Conservation (phyloP, 2,797 vertebrate genomes). For the Melopsittacus undulatus region DNA sequence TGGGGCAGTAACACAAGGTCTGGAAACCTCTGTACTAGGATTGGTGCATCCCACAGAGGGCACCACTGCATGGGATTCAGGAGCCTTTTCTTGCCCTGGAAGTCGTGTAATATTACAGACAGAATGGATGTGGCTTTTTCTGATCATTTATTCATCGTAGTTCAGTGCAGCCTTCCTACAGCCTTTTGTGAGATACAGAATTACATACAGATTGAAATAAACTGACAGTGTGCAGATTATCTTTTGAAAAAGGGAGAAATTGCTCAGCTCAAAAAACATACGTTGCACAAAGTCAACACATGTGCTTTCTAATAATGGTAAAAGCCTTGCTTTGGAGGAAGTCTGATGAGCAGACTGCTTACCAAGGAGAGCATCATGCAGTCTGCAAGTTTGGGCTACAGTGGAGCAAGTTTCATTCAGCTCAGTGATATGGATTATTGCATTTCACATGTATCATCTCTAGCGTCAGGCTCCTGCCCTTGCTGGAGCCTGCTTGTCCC, state of each 20-base stretch:
- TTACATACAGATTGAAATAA: background rate
- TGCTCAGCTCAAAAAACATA: background rate
- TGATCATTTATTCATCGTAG: accelerated
- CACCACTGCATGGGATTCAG: background rate
- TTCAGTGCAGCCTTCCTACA: background rate
- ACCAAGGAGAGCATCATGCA: background rate
- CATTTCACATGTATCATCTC: accelerated
- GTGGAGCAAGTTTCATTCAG: background rate
- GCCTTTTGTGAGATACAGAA: background rate
- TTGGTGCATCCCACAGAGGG: background rate
- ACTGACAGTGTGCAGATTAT: accelerated
- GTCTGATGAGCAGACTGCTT: background rate
- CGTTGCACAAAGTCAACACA: accelerated
- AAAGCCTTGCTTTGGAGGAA: background rate
- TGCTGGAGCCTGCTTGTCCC: accelerated
- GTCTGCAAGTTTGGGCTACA: background rate
- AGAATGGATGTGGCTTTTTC: background rate
- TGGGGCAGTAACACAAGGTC: too few species aligned
- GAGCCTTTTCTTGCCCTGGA: background rate
- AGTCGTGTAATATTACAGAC: too few species aligned
- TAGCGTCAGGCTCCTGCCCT: background rate
- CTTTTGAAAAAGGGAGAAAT: background rate
- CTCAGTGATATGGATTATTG: accelerated
- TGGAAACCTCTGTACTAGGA: background rate
- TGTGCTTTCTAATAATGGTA: background rate